phyloP scores from a whole-genome alignment of 2,113 vertebrate genomes.

The Hystrix cristata region DNA sequence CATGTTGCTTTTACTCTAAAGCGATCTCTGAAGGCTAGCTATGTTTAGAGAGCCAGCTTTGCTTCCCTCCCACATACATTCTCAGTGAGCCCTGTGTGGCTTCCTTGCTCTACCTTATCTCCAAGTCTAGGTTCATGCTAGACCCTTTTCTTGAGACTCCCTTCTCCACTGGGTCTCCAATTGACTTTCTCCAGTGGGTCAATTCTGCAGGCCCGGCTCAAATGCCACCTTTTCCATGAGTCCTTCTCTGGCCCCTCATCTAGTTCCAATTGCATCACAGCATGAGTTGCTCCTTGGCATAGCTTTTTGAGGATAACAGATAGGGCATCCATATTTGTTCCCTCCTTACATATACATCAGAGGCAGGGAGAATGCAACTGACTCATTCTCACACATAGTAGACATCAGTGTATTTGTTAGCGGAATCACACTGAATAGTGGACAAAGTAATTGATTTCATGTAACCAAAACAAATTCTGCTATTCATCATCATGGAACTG shows the following conservation, averaged over 20 bases:
- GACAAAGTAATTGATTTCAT: conserved; percentile 13
- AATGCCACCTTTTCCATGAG: background rate
- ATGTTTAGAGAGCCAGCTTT: background rate
- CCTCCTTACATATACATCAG: background rate
- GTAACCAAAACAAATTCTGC: conserved; percentile 24
- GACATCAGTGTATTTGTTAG: conserved; percentile 4
- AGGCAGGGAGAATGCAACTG: background rate
- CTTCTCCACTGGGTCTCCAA: background rate
- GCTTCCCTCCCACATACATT: background rate
- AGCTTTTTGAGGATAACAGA: background rate
- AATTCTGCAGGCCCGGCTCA: conserved; percentile 21
- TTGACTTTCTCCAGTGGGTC: background rate
- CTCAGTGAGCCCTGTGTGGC: background rate
- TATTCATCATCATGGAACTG: background rate
- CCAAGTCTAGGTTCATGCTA: background rate
- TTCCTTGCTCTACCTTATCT: background rate
- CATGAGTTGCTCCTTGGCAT: background rate
- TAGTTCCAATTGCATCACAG: background rate
- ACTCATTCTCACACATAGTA: background rate
- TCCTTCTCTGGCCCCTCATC: background rate
- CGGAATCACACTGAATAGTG: conserved; percentile 40
- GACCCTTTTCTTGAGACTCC: background rate
- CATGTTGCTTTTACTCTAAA: conserved; percentile 12
- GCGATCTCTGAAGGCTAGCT: background rate
- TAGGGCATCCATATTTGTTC: background rate